Evolutionary conservation across 2,888 invertebrate species (phyloP), one percentile per base, ranked within the genome.

Genomic region (Dusona sp.): DNA sequence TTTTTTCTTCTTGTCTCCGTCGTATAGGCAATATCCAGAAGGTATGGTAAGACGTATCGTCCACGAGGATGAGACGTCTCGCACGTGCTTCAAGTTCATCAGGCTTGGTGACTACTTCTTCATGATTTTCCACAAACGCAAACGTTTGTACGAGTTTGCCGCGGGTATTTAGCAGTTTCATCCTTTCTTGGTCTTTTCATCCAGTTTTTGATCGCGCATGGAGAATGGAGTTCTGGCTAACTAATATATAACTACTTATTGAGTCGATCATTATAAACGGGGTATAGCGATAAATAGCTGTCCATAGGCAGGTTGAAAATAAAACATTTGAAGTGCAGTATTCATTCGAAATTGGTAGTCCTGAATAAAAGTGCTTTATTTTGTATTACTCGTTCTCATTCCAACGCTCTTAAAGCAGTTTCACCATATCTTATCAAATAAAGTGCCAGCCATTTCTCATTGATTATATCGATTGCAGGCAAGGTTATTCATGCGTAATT

Each of bases 81-180:
- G 88, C 89, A 88, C 89, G 89, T 88, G 89, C 88, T 84, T 83
- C 61, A 54, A 79, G 64, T 65, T 85, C 83, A 80, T 85, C 87
- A 79, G 75, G 74, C 74, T 61, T 38, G 45, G 61, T 51, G 80
- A 88, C 84, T 45, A 79, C 86, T 89, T 89, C 84, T 89, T 89
- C 74, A 48, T 70, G 67, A 86, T 88, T 88, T 88, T 87, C 48
- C 88, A 84, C 83, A 83, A 81, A 82, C 74, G 85, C 85, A 77
- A 29, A 22, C 54, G 72, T 74, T 81, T 54, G 25, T 74, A 45
- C 42, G 57, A 61, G 61, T 51, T 77, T 70, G 45, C 74, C 78
- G 86, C 80, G 75, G 82, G 48, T 88, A 85, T 89, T 87, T 82
- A 85, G 85, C 83, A 87, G 87, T 86, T 84, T 83, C 61, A 73